Percentiles rank a stretch among this genome's conserved stretches.
These are phyloP conservation scores for Halocynthia roretzi DNA, from an alignment of 23 tunicate genomes.

Conservation along the genomic window DNA sequence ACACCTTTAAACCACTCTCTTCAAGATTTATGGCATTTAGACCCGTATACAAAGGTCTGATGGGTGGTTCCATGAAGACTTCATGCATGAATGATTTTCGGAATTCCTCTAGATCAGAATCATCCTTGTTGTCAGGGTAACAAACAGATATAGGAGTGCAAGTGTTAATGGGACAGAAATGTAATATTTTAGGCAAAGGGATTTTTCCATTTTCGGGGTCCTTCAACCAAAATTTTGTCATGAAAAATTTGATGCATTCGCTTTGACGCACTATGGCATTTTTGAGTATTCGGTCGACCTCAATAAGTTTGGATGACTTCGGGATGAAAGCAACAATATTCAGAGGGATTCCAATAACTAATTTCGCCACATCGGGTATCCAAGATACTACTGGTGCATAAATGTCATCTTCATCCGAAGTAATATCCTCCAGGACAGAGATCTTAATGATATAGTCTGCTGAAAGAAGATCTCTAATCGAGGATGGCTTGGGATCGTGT, in stretches of 20 bases:
- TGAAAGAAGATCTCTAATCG: conserved; percentile 1
- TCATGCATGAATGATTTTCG: conserved; percentile 23
- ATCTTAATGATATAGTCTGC: background rate
- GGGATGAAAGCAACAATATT: background rate
- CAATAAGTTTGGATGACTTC: background rate
- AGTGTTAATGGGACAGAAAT: no score
- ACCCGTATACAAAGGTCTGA: conserved; percentile 9
- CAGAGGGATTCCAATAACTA: background rate
- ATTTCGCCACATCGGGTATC: background rate
- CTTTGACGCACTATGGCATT: background rate
- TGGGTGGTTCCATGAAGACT: background rate
- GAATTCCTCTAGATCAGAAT: conserved; percentile 21
- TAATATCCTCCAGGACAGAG: background rate
- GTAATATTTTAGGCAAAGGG: no score
- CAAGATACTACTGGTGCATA: background rate
- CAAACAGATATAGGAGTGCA: conserved; percentile 52
- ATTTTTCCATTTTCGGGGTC: no score
- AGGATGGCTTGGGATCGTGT: no score
- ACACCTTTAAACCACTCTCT: background rate
- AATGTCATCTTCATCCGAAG: background rate
- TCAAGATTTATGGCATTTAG: background rate
- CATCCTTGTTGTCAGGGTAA: conserved; percentile 43
- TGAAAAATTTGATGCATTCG: no score
- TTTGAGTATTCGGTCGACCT: background rate
- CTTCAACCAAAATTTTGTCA: no score